A percentile compares a stretch with the other conserved stretches of the same genome.
Evolutionary conservation across 2,797 vertebrate genomes (phyloP).

Genomic region (Pterois miles): DNA sequence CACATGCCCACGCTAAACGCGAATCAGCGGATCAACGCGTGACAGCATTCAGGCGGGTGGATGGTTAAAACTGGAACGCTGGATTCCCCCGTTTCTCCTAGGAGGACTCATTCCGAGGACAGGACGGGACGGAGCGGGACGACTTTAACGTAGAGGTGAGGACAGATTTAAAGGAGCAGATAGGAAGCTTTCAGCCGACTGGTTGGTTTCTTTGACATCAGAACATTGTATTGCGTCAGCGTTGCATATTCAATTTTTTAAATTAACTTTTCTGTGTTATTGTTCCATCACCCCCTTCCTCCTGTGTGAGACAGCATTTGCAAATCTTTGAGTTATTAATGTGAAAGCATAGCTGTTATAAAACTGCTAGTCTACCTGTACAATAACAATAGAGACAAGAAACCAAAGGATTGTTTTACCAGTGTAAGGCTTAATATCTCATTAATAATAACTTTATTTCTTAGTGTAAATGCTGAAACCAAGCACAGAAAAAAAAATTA

Average conservation of each 20-base stretch:
- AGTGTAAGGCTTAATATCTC: neutral
- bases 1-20: conserved; percentile 14
- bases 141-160: conserved; percentile 45
- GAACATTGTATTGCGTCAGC: neutral
- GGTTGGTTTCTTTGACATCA: neutral
- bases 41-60: neutral
- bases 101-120: conserved; percentile 13
- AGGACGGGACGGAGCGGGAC: conserved; percentile 2
- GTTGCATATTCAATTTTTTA: neutral
- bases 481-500: neutral
- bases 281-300: neutral
- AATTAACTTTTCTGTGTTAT: neutral
- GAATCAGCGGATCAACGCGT: neutral
- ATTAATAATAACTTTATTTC: neutral
- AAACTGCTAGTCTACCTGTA: neutral
- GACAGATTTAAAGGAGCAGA: neutral
- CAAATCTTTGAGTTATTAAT: neutral
- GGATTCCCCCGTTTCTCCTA: neutral
- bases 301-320: neutral
- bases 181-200: neutral
- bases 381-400: neutral
- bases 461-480: neutral
- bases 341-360: neutral
- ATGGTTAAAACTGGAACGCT: conserved; percentile 18
- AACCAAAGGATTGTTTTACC: neutral